Percentiles rank a stretch among this genome's conserved stretches.
Evolutionary conservation across 2,797 vertebrate species (phyloP).

Genomic region (Chelmon rostratus): DNA sequence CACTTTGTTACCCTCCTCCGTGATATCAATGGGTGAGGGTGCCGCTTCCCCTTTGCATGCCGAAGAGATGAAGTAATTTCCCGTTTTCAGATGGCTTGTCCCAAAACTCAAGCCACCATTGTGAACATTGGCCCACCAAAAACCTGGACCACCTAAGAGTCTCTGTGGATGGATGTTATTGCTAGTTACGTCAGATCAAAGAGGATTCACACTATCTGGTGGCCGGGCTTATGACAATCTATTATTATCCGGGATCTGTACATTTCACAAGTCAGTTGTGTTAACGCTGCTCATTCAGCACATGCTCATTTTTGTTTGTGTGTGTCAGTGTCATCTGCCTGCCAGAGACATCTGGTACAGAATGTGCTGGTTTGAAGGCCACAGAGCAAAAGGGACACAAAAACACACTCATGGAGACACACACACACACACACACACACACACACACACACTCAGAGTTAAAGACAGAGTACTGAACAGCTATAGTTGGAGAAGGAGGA

Average conservation of each 20-base stretch:
- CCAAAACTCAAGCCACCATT: slow-evolving; percentile 8
- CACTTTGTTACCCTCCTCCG: slow-evolving; percentile 17
- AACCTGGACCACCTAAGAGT: not conserved
- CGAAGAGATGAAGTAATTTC: slow-evolving; percentile 79
- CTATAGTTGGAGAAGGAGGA: slow-evolving; percentile 10
- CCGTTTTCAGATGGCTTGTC: slow-evolving; percentile 60
- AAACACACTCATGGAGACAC: slow-evolving; percentile 16
- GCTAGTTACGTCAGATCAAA: not conserved
- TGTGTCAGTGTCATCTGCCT: slow-evolving; percentile 70
- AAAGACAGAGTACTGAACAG: slow-evolving; percentile 17
- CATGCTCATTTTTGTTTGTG: slow-evolving; percentile 68
- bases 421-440: slow-evolving; percentile 11
- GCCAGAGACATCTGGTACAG: slow-evolving; percentile 77
- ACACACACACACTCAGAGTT: slow-evolving; percentile 17
- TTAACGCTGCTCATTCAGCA: slow-evolving; percentile 70
- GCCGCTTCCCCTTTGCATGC: slow-evolving; percentile 75
- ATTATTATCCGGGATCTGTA: slow-evolving; percentile 19
- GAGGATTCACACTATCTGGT: slow-evolving; percentile 14
- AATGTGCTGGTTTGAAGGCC: slow-evolving; percentile 70
- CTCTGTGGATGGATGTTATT: not conserved
- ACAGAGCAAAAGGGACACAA: slow-evolving; percentile 17
- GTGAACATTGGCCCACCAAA: not conserved
- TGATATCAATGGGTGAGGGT: slow-evolving; percentile 50
- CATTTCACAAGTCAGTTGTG: slow-evolving; percentile 43
- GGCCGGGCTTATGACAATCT: not conserved